These are phyloP conservation scores for Pseudobourletiella spinata DNA, from an alignment of 1,140 invertebrate species.

Conservation along the genomic window DNA sequence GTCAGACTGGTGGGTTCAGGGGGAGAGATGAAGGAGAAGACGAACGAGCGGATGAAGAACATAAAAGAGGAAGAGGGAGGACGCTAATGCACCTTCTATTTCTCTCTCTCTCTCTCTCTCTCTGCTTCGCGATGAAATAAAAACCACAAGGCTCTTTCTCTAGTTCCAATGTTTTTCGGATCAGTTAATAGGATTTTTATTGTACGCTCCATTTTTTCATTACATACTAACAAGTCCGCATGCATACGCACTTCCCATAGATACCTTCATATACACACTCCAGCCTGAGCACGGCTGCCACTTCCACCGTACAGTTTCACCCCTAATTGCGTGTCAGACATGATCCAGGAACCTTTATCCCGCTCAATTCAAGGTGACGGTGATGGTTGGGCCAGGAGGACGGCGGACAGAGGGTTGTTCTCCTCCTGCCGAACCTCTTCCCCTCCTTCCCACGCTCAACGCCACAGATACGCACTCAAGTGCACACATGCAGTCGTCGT, in stretches of 20 bases:
- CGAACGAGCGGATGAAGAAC: too few species aligned
- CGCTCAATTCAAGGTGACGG: not conserved
- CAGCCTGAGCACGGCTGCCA: not conserved
- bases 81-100: not conserved
- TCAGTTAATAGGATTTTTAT: too few species aligned
- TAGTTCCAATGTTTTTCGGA: too few species aligned
- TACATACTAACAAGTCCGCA: not conserved
- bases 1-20: not conserved
- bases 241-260: not conserved
- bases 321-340: slow-evolving; percentile 10
- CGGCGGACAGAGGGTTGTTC: not conserved
- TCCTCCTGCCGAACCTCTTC: not conserved
- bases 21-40: too few species aligned
- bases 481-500: too few species aligned
- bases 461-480: too few species aligned
- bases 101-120: not conserved
- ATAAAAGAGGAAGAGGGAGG: too few species aligned
- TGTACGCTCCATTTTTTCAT: not conserved
- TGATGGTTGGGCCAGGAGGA: not conserved
- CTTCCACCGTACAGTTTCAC: slow-evolving; percentile 3
- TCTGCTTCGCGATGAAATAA: too few species aligned
- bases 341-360: not conserved
- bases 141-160: too few species aligned
- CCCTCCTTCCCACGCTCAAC: too few species aligned
- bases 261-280: not conserved